Evolutionary conservation across 2,888 invertebrate genomes (phyloP), one percentile per base, ranked within the genome.

Genomic region (Petrolisthes manimaculis): DNA sequence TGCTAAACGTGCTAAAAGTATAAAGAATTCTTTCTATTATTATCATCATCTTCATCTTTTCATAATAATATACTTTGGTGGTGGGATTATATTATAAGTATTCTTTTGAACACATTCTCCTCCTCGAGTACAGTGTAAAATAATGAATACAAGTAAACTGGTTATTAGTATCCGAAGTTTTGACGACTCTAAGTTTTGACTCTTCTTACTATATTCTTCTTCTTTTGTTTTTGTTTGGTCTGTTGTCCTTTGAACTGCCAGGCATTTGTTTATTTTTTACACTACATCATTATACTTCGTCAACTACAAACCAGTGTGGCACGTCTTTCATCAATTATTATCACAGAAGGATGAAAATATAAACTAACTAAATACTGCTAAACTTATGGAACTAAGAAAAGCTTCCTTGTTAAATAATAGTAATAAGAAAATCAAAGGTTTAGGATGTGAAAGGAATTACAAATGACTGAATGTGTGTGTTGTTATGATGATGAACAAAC

Each of bases 291-390:
- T n/a, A n/a, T n/a, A n/a, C n/a, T n/a, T n/a, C n/a, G n/a, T n/a
- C n/a, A n/a, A n/a, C n/a, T n/a, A 71, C 71, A 5, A n/a, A 71
- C n/a, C 80, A 56, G 21, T n/a, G 21, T 56, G 80, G 56, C 80
- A 80, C 80, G 24, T 80, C 53, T 80, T 56, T 56, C 67, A 8
- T 77, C 77, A 61, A 51, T 53, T 9, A 79, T 69, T 84, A 84
- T 84, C 84, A 84, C 84, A 84, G 84, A 77, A 78, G 61, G 84
- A 78, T 77, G 5, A 61, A 67, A 83, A 71, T 51, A 61, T 61
- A 82, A 74, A 75, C 24, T 5, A 75, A 74, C 9, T 83, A 53
- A 75, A 18, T 18, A 55, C 55, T 56, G 80, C 21, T 9, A 61
- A 51, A 84, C 56, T 24, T 56, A 21, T 6, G 0, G 12, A 80